Evolutionary conservation across 2,888 invertebrate species (phyloP).

Genomic region (Leistus spinibarbis): DNA sequence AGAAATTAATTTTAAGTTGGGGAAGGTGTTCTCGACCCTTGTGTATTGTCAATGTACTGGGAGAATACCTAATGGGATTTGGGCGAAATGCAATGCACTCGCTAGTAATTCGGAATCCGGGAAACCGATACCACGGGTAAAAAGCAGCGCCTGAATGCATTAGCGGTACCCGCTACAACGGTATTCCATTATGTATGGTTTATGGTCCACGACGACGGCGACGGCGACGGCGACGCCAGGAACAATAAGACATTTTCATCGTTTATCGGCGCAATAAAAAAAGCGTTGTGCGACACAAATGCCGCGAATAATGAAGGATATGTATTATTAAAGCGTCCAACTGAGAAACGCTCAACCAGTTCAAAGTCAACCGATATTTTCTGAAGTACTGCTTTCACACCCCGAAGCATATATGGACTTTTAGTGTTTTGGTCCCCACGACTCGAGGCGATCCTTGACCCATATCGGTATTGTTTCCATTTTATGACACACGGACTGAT

Average conservation of each 20-base stretch:
- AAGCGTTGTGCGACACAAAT: not conserved
- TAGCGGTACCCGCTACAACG: conserved; percentile 28
- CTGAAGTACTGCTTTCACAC: not conserved
- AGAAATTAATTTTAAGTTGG: too few relatives aligned
- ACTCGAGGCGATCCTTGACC: too few relatives aligned
- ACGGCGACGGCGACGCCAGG: not conserved
- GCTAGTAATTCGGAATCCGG: conserved; percentile 3
- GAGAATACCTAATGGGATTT: not conserved
- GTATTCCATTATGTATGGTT: conserved; percentile 37
- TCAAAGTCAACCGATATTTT: not conserved
- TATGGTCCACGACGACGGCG: conserved; percentile 15
- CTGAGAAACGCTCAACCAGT: not conserved
- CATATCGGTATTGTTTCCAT: too few relatives aligned
- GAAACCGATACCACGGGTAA: conserved; percentile 12
- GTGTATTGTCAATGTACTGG: too few relatives aligned
- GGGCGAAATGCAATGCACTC: not conserved
- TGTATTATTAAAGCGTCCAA: conserved; percentile 7
- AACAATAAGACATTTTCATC: conserved; percentile 14
- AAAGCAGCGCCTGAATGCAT: conserved; percentile 12
- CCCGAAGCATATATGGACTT: not conserved
- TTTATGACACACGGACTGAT: too few relatives aligned
- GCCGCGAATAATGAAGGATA: conserved; percentile 1
- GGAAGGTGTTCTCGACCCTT: too few relatives aligned
- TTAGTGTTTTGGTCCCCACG: too few relatives aligned
- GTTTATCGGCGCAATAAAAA: conserved; percentile 8